Base-by-base conservation (phyloP, 2,113 vertebrate genomes). In the Oreochromis tanganicae region DNA sequence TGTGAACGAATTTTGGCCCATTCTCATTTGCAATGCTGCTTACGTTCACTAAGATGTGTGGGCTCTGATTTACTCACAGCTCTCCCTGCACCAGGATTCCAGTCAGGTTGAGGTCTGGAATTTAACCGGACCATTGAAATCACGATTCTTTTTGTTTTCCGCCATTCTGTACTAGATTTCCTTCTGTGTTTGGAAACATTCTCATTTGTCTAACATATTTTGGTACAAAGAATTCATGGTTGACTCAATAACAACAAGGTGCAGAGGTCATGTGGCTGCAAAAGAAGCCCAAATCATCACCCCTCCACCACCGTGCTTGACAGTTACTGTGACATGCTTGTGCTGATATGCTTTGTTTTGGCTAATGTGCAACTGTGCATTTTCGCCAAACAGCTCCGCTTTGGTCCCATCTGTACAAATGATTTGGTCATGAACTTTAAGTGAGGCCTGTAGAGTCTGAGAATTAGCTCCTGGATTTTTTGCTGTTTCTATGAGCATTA, bases 81-180 rank as follows among this genome's bases (percentile, higher is more conserved):
- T 71, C 38, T 71, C 66, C 21, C 66, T 27, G 7, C 66, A 43
- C n/a, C n/a, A 43, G 24, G 14, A 46, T 5, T 71, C n/a, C 38
- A 71, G 7, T 43, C 24, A 5, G 3, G 0, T 9, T 14, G 63
- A 68, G 12, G n/a, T 41, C n/a, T 68, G 63, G n/a, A 43, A 21
- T 71, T 71, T 71, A 36, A 24, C 38, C 1, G 13, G 38, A 24
- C 13, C 9, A 3, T 43, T 71, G 36, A 41, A 43, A 24, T 41
- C 1, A 14, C 38, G 4, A 43, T 46, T 46, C 13, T 43, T 24
- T 71, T 43, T 0, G 2, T 24, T 71, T 43, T 71, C 7, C 1
- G 0, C 3, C 38, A 71, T 71, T 24, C n/a, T 71, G 36, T 71
- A 43, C 12, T 43, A 43, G 66, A 71, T 24, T 71, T 43, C 7